Evolutionary conservation across 2,113 vertebrate species (phyloP).

Genomic region (Stercorarius parasiticus): DNA sequence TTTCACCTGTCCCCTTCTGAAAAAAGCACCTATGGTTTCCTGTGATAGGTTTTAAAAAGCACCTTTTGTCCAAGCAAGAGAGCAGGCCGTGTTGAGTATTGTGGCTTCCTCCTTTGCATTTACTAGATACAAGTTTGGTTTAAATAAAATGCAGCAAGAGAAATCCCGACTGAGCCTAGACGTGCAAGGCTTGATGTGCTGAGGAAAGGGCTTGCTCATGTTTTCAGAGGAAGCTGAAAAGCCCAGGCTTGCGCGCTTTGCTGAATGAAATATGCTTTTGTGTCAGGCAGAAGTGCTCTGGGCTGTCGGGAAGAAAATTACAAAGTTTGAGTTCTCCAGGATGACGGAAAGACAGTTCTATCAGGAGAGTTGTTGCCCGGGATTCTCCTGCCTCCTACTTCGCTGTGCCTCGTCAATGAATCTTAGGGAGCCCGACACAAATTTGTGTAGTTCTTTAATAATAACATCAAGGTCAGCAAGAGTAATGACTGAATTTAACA

Average conservation of each 20-base stretch:
- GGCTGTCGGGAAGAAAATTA: background rate
- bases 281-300: background rate
- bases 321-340: background rate
- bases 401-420: background rate
- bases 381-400: background rate
- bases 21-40: background rate
- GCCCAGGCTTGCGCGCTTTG: background rate
- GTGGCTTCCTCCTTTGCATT: background rate
- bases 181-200: background rate
- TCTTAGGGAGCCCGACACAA: background rate
- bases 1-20: background rate
- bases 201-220: background rate
- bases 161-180: too few species aligned
- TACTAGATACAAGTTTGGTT: background rate
- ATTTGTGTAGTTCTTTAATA: slow-evolving; percentile 63
- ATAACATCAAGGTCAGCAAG: slow-evolving; percentile 39
- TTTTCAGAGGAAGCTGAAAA: background rate
- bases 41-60: background rate
- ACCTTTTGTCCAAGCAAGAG: background rate
- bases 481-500: slow-evolving; percentile 45
- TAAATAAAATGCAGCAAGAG: background rate
- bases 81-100: background rate
- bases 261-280: background rate
- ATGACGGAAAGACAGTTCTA: background rate
- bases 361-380: background rate